A percentile compares a stretch with the other conserved stretches of the same genome.
These are phyloP conservation scores for Acanthosepion lycidas DNA, from an alignment of 2,888 invertebrate species.

Conservation along the genomic window DNA sequence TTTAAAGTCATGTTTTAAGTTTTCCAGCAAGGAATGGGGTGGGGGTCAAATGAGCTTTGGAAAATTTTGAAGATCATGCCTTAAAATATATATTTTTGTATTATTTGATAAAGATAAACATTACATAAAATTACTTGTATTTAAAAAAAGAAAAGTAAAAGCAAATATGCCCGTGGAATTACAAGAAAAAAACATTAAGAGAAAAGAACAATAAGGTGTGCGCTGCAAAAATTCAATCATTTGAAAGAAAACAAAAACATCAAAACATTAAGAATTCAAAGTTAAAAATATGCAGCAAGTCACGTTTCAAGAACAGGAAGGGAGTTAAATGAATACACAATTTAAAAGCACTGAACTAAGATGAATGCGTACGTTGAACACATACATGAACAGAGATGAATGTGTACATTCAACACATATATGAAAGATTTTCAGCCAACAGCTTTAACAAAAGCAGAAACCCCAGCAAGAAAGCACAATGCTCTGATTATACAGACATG, in stretches of 20 bases:
- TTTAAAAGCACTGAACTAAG: background rate
- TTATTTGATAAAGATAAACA: too few relatives aligned
- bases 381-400: background rate
- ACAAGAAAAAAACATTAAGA: background rate
- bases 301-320: background rate
- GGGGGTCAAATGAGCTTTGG: too few relatives aligned
- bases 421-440: background rate
- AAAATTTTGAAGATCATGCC: too few relatives aligned
- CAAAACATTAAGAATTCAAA: background rate
- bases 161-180: background rate
- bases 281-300: background rate
- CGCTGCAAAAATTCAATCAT: background rate
- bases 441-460: background rate
- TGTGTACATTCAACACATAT: background rate
- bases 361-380: background rate
- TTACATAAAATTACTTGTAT: too few relatives aligned
- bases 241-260: background rate
- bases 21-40: too few relatives aligned
- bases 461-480: background rate
- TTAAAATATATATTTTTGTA: too few relatives aligned
- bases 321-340: background rate
- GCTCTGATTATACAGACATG: background rate
- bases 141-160: background rate
- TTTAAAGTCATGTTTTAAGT: too few relatives aligned
- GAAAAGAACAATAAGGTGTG: background rate